Evolutionary conservation across 1,140 invertebrate genomes (phyloP).

Genomic region (Ostrea denselamellosa): DNA sequence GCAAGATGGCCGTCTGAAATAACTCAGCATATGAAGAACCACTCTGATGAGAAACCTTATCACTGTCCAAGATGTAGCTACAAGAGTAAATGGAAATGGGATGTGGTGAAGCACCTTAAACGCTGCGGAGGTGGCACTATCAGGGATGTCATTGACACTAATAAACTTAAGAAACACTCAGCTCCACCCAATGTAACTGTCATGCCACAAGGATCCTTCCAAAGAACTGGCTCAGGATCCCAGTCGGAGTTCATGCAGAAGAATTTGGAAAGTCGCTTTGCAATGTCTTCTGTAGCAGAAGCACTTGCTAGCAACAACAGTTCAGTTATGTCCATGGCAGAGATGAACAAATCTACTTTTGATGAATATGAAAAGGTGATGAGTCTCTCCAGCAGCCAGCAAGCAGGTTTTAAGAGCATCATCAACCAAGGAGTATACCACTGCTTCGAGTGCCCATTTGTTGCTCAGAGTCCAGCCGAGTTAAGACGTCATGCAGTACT

Average conservation of each 20-base stretch:
- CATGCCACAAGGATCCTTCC: constrained; percentile 64
- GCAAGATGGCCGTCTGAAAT: constrained; percentile 79
- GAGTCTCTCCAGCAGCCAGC: constrained; percentile 11
- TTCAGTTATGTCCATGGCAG: constrained; percentile 38
- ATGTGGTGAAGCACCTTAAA: constrained; percentile 78
- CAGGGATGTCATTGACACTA: constrained; percentile 77
- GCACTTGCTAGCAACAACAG: constrained; percentile 38
- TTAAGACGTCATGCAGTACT: constrained; percentile 75
- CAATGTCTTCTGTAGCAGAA: constrained; percentile 37
- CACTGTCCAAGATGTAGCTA: constrained; percentile 78
- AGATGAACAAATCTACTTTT: constrained; percentile 31
- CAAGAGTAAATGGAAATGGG: constrained; percentile 80
- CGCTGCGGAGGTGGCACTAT: constrained; percentile 77
- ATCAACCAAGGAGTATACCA: constrained; percentile 70
- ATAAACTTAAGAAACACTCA: constrained; percentile 60
- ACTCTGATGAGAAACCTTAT: constrained; percentile 78
- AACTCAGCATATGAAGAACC: constrained; percentile 79
- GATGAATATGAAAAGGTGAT: constrained; percentile 41
- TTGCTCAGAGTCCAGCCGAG: constrained; percentile 75
- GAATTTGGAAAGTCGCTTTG: not conserved
- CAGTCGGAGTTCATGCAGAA: not conserved
- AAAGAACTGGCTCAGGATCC: constrained; percentile 35
- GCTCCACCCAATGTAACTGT: constrained; percentile 74
- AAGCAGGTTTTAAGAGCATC: constrained; percentile 65
- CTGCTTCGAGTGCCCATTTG: constrained; percentile 77